A percentile compares a stretch with the other conserved stretches of the same genome.
phyloP scores from a whole-genome alignment of 2,888 invertebrate genomes.

The Amiota communis region DNA sequence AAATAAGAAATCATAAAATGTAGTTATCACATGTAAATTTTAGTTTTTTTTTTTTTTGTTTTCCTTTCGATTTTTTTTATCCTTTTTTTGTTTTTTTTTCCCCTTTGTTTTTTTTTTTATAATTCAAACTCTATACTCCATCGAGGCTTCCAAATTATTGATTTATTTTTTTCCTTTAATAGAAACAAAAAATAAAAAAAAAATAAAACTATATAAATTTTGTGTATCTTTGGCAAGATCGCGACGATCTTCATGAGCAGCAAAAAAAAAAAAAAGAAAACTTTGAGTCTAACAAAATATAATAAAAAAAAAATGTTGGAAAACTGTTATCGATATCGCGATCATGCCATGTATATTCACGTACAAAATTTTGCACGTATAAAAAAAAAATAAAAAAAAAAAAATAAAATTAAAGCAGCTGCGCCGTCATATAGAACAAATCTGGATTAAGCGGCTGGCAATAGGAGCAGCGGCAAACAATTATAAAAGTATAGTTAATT shows the following conservation, averaged over 20 bases:
- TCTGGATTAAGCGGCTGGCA: background rate
- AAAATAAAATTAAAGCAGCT: no score
- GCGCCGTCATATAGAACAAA: background rate
- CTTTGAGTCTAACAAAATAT: background rate
- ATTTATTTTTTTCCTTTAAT: background rate
- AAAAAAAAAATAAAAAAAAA: no score
- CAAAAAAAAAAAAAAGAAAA: slow-evolving; percentile 38
- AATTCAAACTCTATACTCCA: no score
- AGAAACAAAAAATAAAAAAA: slow-evolving; percentile 10
- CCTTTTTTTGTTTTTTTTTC: slow-evolving; percentile 12
- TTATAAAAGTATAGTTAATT: background rate
- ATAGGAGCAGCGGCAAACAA: no score
- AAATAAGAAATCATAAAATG: slow-evolving; percentile 28
- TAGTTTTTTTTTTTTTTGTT: slow-evolving; percentile 18
- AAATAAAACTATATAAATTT: background rate
- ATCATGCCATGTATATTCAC: no score
- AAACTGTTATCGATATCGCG: no score
- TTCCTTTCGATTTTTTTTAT: slow-evolving; percentile 11
- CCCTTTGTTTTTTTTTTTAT: slow-evolving; percentile 17
- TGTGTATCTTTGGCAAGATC: slow-evolving; percentile 12
- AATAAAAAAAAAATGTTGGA: slow-evolving; percentile 7
- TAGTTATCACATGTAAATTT: slow-evolving; percentile 29
- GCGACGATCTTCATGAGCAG: slow-evolving; percentile 7
- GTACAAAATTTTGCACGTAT: no score
- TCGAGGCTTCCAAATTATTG: no score